phyloP scores from a whole-genome alignment of 2,113 vertebrate species.

The Galeopterus variegatus region DNA sequence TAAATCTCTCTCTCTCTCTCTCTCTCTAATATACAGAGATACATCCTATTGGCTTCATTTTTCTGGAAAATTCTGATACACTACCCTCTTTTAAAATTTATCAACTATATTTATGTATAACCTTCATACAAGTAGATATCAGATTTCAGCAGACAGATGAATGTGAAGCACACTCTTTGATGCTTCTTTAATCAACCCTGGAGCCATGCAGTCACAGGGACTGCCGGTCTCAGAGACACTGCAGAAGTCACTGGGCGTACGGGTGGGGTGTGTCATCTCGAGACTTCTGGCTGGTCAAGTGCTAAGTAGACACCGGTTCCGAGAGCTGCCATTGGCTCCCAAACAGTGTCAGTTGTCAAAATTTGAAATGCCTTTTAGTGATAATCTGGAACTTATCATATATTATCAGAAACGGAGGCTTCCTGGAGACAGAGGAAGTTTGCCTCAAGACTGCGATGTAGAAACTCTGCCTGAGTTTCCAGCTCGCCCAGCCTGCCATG shows the following conservation, averaged over 20 bases:
- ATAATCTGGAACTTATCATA: neutral
- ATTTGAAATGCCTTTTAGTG: neutral
- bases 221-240: neutral
- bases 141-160: neutral
- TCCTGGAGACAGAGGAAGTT: neutral
- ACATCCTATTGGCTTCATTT: neutral
- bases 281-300: neutral
- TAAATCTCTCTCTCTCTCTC: neutral
- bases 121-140: neutral
- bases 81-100: neutral
- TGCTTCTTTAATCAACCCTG: neutral
- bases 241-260: neutral
- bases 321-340: neutral
- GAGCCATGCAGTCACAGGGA: neutral
- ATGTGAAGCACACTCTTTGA: neutral
- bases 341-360: constrained; percentile 8
- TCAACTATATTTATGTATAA: neutral
- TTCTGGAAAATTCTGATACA: neutral
- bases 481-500: neutral
- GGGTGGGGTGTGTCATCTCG: neutral
- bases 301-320: neutral
- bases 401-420: neutral
- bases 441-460: neutral
- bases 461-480: neutral
- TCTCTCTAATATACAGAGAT: neutral